phyloP scores from a whole-genome alignment of 2,113 vertebrate species.

The Xyrauchen texanus region DNA sequence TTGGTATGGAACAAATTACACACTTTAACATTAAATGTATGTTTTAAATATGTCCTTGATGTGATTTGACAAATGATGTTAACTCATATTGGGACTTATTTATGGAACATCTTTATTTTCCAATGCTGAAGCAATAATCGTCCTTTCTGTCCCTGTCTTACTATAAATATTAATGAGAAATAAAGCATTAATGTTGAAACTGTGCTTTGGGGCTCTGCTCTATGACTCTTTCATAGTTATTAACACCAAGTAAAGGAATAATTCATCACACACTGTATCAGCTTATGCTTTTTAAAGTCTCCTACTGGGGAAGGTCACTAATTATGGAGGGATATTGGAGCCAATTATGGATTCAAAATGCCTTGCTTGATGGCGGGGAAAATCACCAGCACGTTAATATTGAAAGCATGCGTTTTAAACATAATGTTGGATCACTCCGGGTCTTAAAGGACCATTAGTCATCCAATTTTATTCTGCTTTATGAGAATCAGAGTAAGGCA shows the following conservation, averaged over 20 bases:
- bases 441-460: conserved; percentile 67
- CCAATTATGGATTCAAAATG: conserved; percentile 73
- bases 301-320: conserved; percentile 69
- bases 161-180: conserved; percentile 79
- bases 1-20: too few species aligned
- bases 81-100: conserved; percentile 8
- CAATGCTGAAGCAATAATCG: conserved; percentile 9
- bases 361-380: conserved; percentile 68
- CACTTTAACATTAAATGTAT: background rate
- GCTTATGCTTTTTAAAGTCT: conserved; percentile 64
- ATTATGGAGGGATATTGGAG: conserved; percentile 69
- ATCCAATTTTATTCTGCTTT: conserved; percentile 51
- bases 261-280: conserved; percentile 72
- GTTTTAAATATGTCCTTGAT: conserved; percentile 33
- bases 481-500: conserved; percentile 44
- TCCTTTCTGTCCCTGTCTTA: conserved; percentile 49
- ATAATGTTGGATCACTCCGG: conserved; percentile 67
- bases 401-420: conserved; percentile 69
- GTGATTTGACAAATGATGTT: background rate
- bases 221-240: conserved; percentile 74
- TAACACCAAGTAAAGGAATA: conserved; percentile 77
- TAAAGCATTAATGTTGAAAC: conserved; percentile 76
- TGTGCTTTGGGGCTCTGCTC: conserved; percentile 73
- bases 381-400: conserved; percentile 68
- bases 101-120: conserved; percentile 34